Conservation (phyloP, 2,113 vertebrate genomes). For the Albula glossodonta region DNA sequence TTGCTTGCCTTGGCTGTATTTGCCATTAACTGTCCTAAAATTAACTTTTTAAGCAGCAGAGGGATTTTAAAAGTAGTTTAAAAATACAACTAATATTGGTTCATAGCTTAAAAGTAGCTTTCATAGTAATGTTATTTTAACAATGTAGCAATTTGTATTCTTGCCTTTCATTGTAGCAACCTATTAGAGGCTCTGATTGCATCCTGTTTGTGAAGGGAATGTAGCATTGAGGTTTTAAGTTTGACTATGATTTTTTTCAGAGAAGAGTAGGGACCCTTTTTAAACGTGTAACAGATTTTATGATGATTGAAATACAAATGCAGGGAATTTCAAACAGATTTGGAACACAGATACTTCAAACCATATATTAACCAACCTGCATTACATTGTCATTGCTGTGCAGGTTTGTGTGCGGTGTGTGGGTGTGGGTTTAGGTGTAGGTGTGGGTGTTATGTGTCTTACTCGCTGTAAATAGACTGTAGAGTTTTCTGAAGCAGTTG, state of each 20-base stretch:
- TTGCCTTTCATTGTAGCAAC: constrained; percentile 24
- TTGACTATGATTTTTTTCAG: constrained; percentile 29
- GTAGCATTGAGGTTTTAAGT: constrained; percentile 27
- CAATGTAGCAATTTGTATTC: constrained; percentile 53
- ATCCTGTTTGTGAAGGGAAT: constrained; percentile 49
- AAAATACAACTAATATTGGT: not conserved
- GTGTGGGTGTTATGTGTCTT: constrained; percentile 10
- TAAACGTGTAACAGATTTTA: not conserved
- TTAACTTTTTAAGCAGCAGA: not conserved
- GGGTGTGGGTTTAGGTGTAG: not conserved
- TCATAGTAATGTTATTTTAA: constrained; percentile 47
- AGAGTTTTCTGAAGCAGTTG: constrained; percentile 48
- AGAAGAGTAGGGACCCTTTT: constrained; percentile 2
- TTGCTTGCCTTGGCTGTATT: not conserved
- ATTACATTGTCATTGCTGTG: constrained; percentile 3
- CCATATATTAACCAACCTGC: constrained; percentile 15
- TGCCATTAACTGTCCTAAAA: not conserved
- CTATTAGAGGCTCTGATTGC: constrained; percentile 35
- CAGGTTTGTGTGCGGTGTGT: constrained; percentile 6
- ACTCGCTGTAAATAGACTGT: not conserved
- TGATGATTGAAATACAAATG: not conserved
- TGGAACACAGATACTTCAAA: not conserved
- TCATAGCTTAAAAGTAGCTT: constrained; percentile 25
- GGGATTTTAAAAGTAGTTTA: not conserved
- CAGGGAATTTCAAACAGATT: not conserved